Evolutionary conservation across 2,888 invertebrate species (phyloP).

Genomic region (Thyatira batis): DNA sequence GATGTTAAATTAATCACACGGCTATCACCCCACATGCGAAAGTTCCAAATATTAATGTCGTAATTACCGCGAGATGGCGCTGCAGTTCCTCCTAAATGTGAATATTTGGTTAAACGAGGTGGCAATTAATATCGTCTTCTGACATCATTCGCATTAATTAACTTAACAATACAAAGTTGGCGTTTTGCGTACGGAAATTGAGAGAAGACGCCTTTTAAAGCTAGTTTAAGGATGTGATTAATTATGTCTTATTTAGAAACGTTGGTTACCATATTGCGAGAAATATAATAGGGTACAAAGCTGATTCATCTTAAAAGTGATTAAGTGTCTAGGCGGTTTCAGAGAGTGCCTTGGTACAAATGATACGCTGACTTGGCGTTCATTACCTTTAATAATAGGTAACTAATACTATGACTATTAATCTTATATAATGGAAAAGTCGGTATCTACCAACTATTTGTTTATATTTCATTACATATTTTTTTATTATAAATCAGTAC

Average conservation of each 20-base stretch:
- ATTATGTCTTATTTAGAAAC: constrained; percentile 28
- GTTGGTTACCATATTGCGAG: constrained; percentile 20
- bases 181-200: constrained; percentile 55
- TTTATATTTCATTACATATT: too few species aligned
- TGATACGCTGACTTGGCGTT: neutral
- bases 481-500: too few species aligned
- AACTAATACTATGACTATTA: neutral
- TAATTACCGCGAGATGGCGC: constrained; percentile 39
- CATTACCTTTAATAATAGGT: neutral
- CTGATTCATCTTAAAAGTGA: neutral
- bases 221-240: constrained; percentile 28
- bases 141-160: constrained; percentile 65
- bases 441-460: too few species aligned
- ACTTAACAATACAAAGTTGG: constrained; percentile 66
- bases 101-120: constrained; percentile 55
- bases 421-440: too few species aligned
- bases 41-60: constrained; percentile 47
- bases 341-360: neutral
- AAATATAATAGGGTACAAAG: constrained; percentile 20
- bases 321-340: neutral
- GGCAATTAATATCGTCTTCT: constrained; percentile 65
- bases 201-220: constrained; percentile 18
- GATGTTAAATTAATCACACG: constrained; percentile 26
- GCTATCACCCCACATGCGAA: constrained; percentile 29
- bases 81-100: constrained; percentile 37